These are phyloP conservation scores for Toxostoma redivivum DNA, from an alignment of 2,113 vertebrate species.

Conservation along the genomic window DNA sequence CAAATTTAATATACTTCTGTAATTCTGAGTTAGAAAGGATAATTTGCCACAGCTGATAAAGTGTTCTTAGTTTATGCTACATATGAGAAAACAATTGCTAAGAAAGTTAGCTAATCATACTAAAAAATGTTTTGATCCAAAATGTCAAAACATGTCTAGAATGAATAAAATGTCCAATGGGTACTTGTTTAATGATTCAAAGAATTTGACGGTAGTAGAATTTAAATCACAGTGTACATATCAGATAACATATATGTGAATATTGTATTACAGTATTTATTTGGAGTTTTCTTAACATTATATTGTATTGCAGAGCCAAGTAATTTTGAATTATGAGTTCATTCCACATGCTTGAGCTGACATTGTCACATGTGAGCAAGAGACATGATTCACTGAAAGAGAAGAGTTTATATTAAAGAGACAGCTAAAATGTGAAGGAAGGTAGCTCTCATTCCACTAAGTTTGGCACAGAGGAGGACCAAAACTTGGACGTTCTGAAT, in stretches of 20 bases:
- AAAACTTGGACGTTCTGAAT: background rate
- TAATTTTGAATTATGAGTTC: background rate
- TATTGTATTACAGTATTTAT: background rate
- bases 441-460: background rate
- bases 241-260: background rate
- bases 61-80: background rate
- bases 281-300: conserved; percentile 6
- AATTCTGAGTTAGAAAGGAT: conserved; percentile 11
- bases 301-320: background rate
- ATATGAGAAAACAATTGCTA: background rate
- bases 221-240: background rate
- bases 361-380: background rate
- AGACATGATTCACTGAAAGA: background rate
- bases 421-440: background rate
- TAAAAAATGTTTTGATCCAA: conserved; percentile 1
- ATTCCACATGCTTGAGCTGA: background rate
- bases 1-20: background rate
- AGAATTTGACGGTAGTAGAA: background rate
- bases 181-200: background rate
- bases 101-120: background rate
- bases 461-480: background rate
- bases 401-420: background rate
- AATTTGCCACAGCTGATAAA: background rate
- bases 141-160: background rate
- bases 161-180: background rate